Base-by-base conservation (phyloP, 1,140 invertebrate species). In the Ectropis grisescens region DNA sequence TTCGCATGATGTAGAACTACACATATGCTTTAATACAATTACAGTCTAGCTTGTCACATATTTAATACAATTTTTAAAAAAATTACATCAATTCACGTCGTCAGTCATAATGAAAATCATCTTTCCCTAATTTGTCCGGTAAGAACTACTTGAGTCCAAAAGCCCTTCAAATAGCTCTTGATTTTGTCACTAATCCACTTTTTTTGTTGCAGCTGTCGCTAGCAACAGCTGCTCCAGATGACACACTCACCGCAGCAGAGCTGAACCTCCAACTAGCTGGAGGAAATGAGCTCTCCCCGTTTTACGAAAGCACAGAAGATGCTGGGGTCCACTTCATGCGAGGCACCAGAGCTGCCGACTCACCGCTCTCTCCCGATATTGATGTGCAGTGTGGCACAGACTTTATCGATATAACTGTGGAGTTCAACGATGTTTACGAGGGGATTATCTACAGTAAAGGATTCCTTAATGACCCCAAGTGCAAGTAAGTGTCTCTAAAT, bases 401-500 rank as follows among this genome's bases (percentile, higher is more conserved):
- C 2, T 85, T 75, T 9, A 90, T 91, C 52, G 72, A 84, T 16
- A 89, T 92, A 1, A 85, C 84, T 15, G 80, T 92, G 0, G 84
- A 88, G 13, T 91, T 91, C 55, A 75, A 85, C 2, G 81, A 85
- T 24, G 70, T 85, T 1, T 91, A 89, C 47, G 84, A 89, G 41
- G 90, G 90, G n/a, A 84, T 91, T 10, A 85, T 92, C 15, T 92
- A 90, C 78, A 91, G 89, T 46, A 90, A 91, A 57, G 89, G 89
- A 8, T 84, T 86, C 39, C 86, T 86, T 47, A 84, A 84, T 22
- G 87, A 91, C 54, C 85, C 87, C 7, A 87, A 85, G 37, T 91
- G 89, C 84, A 85, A 84, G 87, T 90, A 60, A 82, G 78, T 72
- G 16, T 8, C 16, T n/a, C n/a, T 14, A 16, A 14, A 3, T 5